Evolutionary conservation across 30 jellyfish, hydroid and myxozoan species (phyloP), one percentile per base, ranked within the genome.

Genomic region (Calvadosia cruxmelitensis): DNA sequence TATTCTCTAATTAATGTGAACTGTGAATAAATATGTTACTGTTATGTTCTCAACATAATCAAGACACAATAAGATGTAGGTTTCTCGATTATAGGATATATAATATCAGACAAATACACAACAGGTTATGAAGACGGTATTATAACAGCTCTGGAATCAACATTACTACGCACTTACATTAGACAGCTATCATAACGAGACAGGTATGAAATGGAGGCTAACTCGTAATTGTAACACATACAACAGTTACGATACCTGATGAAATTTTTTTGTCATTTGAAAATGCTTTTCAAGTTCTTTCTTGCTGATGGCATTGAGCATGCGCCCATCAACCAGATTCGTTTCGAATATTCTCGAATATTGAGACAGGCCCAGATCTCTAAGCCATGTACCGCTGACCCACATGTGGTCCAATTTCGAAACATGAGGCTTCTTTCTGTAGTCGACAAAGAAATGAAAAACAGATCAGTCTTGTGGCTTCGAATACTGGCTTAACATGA

Each of bases 341-440:
- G 72, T 66, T 70, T 81, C 93, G 29, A 81, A 73, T 61, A 67
- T 33, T 27, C 61, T 77, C 15, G 93, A 72, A 73, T 49, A 81
- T 52, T 72, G 93, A 3, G 84, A 32, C 24, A 81, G 73, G 29
- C 93, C 93, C 31, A 73, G 66, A 62, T 81, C 93, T 52, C 78
- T 72, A 16, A 81, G 82, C 85, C 85, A 81, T 27, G 93, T 73
- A 42, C 57, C 52, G 2, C 89, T 68, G 25, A 81, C 69, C 93
- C 93, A 81, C 31, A 76, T 68, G 50, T 81, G 93, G 64, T 81
- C 93, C 5, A 81, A 52, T 67, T 81, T 81, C n/a, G 93, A 73
- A 24, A 81, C 31, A 13, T 67, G 72, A 3, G 67, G 52, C 31
- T 81, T 73, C 71, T 70, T 73, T 73, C 93, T 81, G n/a, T n/a